Evolutionary conservation across 2,888 invertebrate genomes (phyloP).

Genomic region (Drosophila eohydei): DNA sequence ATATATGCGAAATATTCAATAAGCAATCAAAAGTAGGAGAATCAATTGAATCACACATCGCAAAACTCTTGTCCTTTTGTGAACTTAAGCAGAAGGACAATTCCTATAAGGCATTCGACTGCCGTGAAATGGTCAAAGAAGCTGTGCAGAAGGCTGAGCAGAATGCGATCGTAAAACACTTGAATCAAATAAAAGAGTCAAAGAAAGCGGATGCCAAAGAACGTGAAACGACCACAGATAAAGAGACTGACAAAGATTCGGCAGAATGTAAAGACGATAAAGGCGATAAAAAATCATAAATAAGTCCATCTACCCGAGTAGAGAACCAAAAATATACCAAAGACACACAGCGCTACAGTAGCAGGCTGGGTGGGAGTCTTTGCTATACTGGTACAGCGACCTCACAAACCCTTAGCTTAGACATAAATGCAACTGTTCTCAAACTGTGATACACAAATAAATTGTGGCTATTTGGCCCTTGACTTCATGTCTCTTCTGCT

Average conservation of each 20-base stretch:
- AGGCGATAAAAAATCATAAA: constrained; percentile 12
- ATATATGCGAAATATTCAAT: not conserved
- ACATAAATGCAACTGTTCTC: constrained; percentile 14
- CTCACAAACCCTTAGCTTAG: constrained; percentile 12
- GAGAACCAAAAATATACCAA: not conserved
- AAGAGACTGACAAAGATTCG: not conserved
- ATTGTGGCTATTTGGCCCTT: constrained; percentile 16
- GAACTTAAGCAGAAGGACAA: not conserved
- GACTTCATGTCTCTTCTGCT: constrained; percentile 23
- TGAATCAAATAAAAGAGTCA: not conserved
- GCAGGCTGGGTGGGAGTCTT: not conserved
- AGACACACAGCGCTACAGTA: constrained; percentile 6
- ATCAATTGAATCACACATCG: constrained; percentile 15
- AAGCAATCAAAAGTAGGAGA: not conserved
- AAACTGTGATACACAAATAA: constrained; percentile 24
- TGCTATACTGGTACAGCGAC: constrained; percentile 14
- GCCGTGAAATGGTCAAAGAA: constrained; percentile 16
- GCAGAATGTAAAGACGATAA: constrained; percentile 9
- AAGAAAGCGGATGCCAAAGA: not conserved
- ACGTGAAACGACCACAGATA: not conserved
- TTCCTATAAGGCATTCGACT: not conserved
- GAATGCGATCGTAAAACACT: not conserved
- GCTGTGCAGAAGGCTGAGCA: not conserved
- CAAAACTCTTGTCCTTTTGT: constrained; percentile 12
- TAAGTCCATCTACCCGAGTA: not conserved